Base-by-base conservation (phyloP, 2,888 invertebrate genomes). In the Apodemia mormo region DNA sequence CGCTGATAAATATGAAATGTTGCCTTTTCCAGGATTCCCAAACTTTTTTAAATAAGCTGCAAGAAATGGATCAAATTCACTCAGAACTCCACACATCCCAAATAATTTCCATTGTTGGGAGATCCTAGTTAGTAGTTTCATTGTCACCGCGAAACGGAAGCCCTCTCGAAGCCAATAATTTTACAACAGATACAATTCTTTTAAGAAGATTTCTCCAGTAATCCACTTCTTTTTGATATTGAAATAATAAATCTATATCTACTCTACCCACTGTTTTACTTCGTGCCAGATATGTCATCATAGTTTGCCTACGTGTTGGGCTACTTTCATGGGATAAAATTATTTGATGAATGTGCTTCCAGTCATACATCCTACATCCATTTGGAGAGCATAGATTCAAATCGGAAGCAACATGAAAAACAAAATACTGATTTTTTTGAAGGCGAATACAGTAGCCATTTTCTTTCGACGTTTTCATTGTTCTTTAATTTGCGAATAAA, bases 201-300 rank as follows among this genome's bases (percentile, higher is more conserved):
- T 72, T 74, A 61, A 76, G 69, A 30, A 76, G 67, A 29, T 76
- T 74, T 65, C 65, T 74, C 77, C 76, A 76, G 61, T 76, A 78
- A 71, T 70, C 70, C 45, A 74, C 69, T 73, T 40, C 40, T 75
- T 70, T 71, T 68, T 75, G 58, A 70, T 69, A 52, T 74, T 74
- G 74, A 70, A 56, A 70, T 71, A 70, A 68, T 70, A 70, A 71
- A 12, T 70, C 68, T 29, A 8, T 72, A 72, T 74, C 72, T 67
- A 75, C 45, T 73, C 70, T 64, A 45, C 74, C 74, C 72, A 65
- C 58, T n/a, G 65, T 52, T 74, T 73, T 73, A 56, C 61, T 74
- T 76, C 72, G 65, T 71, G 73, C 72, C 9, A 73, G 40, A 71
- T 73, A 74, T 69, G 66, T 74, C 71, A 74, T 68, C 72, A 76